Conservation (phyloP, 2,888 invertebrate species). For the Psylliodes chrysocephalus region DNA sequence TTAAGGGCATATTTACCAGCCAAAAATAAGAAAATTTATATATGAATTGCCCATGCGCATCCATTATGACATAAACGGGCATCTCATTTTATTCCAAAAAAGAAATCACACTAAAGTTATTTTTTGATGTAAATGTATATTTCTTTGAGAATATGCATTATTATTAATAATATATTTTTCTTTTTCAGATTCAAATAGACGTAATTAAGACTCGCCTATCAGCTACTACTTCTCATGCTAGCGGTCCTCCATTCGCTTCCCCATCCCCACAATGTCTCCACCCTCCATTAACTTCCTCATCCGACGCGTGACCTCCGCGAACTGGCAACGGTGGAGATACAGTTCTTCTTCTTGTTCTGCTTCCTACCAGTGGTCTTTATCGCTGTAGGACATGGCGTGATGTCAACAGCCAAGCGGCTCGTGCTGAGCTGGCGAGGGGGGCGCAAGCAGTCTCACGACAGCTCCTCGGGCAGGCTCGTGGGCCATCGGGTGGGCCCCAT, state of each 20-base stretch:
- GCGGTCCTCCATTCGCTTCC: background rate
- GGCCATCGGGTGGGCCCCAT: conserved; percentile 55
- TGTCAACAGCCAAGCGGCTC: conserved; percentile 74
- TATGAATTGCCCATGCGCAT: no score
- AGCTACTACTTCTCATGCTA: conserved; percentile 19
- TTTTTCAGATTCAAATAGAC: background rate
- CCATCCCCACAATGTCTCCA: conserved; percentile 7
- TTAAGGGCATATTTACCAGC: no score
- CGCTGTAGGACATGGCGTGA: conserved; percentile 64
- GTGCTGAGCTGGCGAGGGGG: conserved; percentile 71
- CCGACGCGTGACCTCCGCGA: conserved; percentile 5
- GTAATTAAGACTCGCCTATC: background rate
- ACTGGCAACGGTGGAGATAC: conserved; percentile 30
- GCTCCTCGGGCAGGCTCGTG: conserved; percentile 65
- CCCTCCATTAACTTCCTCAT: background rate
- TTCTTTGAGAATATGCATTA: no score
- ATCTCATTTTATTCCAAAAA: no score
- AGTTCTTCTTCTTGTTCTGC: conserved; percentile 19
- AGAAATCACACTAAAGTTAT: no score
- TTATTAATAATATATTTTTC: no score
- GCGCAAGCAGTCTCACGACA: conserved; percentile 70
- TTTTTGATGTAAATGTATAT: no score
- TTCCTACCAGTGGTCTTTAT: conserved; percentile 71
- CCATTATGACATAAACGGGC: no score
- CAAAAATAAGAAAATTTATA: no score